phyloP scores from a whole-genome alignment of 2,797 vertebrate genomes.

The Graptemys geographica region DNA sequence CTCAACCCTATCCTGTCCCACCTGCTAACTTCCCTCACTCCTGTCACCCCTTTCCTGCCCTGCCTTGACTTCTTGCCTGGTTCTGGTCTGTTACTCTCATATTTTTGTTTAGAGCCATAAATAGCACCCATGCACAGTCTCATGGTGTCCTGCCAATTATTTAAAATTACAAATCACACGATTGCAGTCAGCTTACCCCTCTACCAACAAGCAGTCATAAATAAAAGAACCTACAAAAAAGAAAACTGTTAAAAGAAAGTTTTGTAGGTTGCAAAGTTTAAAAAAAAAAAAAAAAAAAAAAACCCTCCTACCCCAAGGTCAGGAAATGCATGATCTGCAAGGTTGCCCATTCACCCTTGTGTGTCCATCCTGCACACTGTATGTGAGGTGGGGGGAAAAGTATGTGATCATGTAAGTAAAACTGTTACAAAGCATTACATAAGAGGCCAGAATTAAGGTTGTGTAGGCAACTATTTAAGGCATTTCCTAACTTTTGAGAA shows the following conservation, averaged over 20 bases:
- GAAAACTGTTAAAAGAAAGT: not conserved
- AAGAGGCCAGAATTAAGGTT: not conserved
- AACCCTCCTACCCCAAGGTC: no score
- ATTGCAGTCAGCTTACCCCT: not conserved
- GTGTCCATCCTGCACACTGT: not conserved
- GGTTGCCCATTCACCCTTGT: not conserved
- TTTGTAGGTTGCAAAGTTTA: not conserved
- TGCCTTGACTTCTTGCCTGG: not conserved
- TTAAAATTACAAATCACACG: slow-evolving; percentile 25
- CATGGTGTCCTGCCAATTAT: not conserved
- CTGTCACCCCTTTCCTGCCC: not conserved
- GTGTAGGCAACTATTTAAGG: not conserved
- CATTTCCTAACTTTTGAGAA: not conserved
- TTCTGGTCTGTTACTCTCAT: not conserved
- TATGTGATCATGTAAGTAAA: not conserved
- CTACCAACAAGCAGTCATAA: slow-evolving; percentile 9
- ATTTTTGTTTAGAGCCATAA: not conserved
- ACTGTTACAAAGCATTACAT: not conserved
- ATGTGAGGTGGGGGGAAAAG: not conserved
- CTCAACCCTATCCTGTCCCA: not conserved
- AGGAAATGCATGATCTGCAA: not conserved
- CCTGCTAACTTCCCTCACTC: not conserved
- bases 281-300: not conserved
- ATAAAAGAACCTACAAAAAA: not conserved
- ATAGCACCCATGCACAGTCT: not conserved